Conservation (phyloP, 2,797 vertebrate genomes). For the Etheostoma perlongum region DNA sequence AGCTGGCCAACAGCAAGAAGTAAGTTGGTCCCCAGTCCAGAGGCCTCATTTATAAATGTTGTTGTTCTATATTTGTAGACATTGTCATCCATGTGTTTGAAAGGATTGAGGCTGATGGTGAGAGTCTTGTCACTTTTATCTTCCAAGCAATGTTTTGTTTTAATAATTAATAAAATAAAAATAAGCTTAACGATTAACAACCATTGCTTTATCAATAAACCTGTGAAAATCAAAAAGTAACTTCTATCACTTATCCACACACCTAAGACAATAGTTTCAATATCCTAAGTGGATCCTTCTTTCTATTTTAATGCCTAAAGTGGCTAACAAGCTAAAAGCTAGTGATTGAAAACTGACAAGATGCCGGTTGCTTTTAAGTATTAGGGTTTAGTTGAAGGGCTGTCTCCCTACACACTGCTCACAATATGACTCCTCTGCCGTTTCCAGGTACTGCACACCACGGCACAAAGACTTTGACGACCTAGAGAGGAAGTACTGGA, state of each 20-base stretch:
- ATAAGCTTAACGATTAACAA: background rate
- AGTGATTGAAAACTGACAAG: background rate
- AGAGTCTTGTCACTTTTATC: background rate
- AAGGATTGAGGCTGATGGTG: background rate
- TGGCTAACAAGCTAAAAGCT: too few relatives aligned
- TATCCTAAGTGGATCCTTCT: too few relatives aligned
- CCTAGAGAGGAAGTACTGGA: conserved; percentile 98
- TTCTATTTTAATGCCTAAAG: too few relatives aligned
- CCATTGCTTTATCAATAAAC: background rate
- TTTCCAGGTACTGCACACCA: conserved; percentile 94
- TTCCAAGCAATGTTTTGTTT: background rate
- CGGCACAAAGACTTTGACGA: conserved; percentile 97
- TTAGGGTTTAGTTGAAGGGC: background rate
- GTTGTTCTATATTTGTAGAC: background rate
- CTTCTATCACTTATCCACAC: background rate
- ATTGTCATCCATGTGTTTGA: background rate
- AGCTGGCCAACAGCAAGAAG: conserved; percentile 97
- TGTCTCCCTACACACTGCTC: background rate
- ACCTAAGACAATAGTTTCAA: background rate
- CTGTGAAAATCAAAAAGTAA: background rate
- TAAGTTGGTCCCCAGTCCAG: conserved; percentile 72
- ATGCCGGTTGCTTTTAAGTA: background rate
- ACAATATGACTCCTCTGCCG: background rate
- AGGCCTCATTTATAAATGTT: background rate
- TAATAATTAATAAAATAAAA: background rate